Base-by-base conservation (phyloP, 2,113 vertebrate genomes). In the Verasper variegatus region DNA sequence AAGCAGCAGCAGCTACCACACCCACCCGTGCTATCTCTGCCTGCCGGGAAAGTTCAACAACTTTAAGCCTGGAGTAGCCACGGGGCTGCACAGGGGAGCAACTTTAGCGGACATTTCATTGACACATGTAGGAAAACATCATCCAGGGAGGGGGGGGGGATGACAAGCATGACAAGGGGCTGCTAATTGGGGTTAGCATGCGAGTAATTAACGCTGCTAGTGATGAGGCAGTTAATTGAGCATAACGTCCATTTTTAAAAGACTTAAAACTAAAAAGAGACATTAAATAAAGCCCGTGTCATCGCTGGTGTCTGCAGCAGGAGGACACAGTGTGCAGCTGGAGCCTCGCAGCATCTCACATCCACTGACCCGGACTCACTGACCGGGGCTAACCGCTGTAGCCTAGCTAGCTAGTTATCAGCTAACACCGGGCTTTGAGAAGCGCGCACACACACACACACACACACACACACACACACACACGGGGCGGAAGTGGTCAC, bases 1-100 rank as follows among this genome's bases (percentile, higher is more conserved):
- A 9, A 54, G 6, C 84, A 24, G 5, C 17, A 59, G 54, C 57
- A 24, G 6, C 17, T 1, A 90, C 91, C 89, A 91, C 91, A 88
- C 89, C 91, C 88, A 91, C 88, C 64, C 45, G 59, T 47, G 20
- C 51, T 42, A 74, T 70, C 70, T 17, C 51, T 56, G 54, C 23
- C 23, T 51, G 47, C 49, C 45, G 13, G 62, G 6, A 1, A 2
- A 54, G 78, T 88, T 80, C 4, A 40, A 49, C 11, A 70, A 79
- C 64, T 77, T 42, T 69, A 5, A 72, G 37, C 37, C 60, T 18
- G 15, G 17, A 18, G 18, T 5, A 18, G 2, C 11, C 31, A 7
- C 6, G 0, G 31, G 8, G 9, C 21, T 51, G 24, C 31, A 76
- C 14, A 45, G n/a, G 11, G 0, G 3, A 58, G 12, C 31, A n/a